These are phyloP conservation scores for Melanostoma scalare DNA, from an alignment of 2,888 invertebrate species.

Conservation along the genomic window DNA sequence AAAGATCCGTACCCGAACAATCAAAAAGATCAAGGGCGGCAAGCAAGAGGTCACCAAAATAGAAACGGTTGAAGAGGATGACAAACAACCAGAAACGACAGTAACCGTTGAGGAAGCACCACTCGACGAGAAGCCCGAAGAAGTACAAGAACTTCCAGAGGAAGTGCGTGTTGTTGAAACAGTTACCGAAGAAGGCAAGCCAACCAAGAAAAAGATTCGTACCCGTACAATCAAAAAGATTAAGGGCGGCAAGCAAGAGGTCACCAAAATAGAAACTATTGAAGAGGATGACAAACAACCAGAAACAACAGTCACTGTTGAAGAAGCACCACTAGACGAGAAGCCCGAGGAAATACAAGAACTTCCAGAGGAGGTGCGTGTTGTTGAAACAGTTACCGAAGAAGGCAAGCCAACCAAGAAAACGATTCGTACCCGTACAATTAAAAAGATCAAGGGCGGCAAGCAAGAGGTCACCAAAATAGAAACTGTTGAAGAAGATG, in stretches of 20 bases:
- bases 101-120: conserved; percentile 47
- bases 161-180: conserved; percentile 36
- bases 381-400: conserved; percentile 30
- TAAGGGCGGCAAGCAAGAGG: conserved; percentile 50
- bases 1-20: conserved; percentile 41
- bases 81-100: conserved; percentile 44
- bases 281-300: conserved; percentile 51
- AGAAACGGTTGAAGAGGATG: conserved; percentile 54
- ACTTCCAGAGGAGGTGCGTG: conserved; percentile 48
- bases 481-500: conserved; percentile 53
- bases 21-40: conserved; percentile 50
- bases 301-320: conserved; percentile 51
- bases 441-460: conserved; percentile 50
- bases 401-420: conserved; percentile 52
- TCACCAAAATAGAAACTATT: conserved; percentile 54
- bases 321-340: conserved; percentile 38
- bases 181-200: conserved; percentile 42
- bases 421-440: conserved; percentile 37
- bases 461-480: conserved; percentile 61
- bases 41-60: conserved; percentile 59
- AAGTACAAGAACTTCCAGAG: conserved; percentile 41
- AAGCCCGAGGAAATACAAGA: conserved; percentile 32
- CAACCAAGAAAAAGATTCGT: conserved; percentile 44
- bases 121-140: conserved; percentile 42
- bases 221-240: conserved; percentile 46